Evolutionary conservation across 2,888 invertebrate species (phyloP).

Genomic region (Caenorhabditis auriculariae): DNA sequence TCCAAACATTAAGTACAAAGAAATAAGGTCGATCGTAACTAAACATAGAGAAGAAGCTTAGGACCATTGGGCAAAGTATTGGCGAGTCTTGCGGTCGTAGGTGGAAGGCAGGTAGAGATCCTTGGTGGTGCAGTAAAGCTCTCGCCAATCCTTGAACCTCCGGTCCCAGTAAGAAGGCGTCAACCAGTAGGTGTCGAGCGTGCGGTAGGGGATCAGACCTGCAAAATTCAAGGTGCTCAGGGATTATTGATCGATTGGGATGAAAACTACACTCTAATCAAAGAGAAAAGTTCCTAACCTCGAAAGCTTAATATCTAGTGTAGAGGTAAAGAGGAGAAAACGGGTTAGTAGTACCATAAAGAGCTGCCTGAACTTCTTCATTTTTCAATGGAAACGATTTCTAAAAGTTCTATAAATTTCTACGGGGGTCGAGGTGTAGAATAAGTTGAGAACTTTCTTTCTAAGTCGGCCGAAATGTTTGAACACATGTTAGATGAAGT

Average conservation of each 20-base stretch:
- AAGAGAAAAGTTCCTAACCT: not conserved
- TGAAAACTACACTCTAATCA: not conserved
- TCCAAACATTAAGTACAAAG: no score
- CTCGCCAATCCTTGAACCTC: slow-evolving; percentile 48
- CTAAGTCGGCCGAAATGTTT: no score
- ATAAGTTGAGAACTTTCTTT: no score
- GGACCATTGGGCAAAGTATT: slow-evolving; percentile 44
- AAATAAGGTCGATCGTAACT: no score
- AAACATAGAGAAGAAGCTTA: slow-evolving; percentile 7
- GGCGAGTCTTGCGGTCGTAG: slow-evolving; percentile 44
- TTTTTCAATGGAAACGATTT: no score
- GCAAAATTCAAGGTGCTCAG: slow-evolving; percentile 7
- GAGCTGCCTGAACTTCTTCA: slow-evolving; percentile 10
- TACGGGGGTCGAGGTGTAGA: no score
- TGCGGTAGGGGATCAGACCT: slow-evolving; percentile 48
- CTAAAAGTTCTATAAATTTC: no score
- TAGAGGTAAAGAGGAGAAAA: slow-evolving; percentile 44
- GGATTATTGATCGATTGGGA: not conserved
- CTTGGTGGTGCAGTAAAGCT: slow-evolving; percentile 37
- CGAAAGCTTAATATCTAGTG: slow-evolving; percentile 27
- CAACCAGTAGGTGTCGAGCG: slow-evolving; percentile 52
- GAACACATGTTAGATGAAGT: no score
- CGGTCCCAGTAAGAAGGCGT: slow-evolving; percentile 53
- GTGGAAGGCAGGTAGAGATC: slow-evolving; percentile 34
- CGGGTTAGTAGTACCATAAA: slow-evolving; percentile 47